Base-by-base conservation (phyloP, 1,140 invertebrate species). In the Papilio xuthus region DNA sequence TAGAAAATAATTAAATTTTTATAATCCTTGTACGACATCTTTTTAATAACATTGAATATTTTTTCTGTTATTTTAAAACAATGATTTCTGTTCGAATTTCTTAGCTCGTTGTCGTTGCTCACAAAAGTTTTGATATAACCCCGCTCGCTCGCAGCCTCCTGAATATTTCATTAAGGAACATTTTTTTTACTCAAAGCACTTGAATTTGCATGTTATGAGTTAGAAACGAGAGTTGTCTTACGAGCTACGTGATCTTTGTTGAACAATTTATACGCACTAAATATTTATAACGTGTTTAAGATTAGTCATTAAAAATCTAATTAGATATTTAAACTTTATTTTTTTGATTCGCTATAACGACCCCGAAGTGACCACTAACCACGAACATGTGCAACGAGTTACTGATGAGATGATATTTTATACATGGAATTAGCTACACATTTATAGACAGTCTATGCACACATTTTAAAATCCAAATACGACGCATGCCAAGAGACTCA, bases 111-210 rank as follows among this genome's bases (percentile, higher is more conserved):
- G 73, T 47, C 72, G 47, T 75, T 78, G 60, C 70, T 41, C 32
- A 79, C 78, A 75, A 81, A 84, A 85, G 81, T 87, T 87, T 84
- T 83, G 82, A 83, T 85, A 85, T 84, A 84, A 84, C 82, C 74
- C 60, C 63, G 67, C 50, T 63, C 41, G 50, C n/a, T 67, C 63
- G 20, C 77, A 78, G 80, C 80, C 87, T 87, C 74, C 86, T 88
- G 86, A 89, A 89, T 89, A 88, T 89, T 88, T 88, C 85, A 89
- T 89, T 86, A 86, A 85, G 84, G 85, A 73, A 80, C 80, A 79
- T 81, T 84, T 87, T 87, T 89, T 86, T 84, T 28, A 67, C 84
- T 85, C 82, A 85, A 81, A 84, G 80, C 83, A 83, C 84, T 79
- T 73, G 82, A 84, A 90, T 89, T 89, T 88, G 80, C 86, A 86